Evolutionary conservation across 2,113 vertebrate species (phyloP).

Genomic region (Trematomus loennbergii): DNA sequence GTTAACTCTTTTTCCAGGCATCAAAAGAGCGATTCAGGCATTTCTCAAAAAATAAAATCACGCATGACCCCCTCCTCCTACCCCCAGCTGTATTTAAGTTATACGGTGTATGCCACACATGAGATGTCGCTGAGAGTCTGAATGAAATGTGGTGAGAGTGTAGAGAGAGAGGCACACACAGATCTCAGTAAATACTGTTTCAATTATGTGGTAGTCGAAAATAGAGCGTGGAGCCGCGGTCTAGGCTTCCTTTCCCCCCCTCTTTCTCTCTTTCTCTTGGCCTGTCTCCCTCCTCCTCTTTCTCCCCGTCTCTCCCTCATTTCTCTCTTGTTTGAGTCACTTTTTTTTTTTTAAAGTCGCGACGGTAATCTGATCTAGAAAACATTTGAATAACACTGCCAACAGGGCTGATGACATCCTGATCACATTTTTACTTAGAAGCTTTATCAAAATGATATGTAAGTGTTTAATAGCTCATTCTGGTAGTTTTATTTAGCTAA

Average conservation of each 20-base stretch:
- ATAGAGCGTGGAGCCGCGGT: conserved; percentile 89
- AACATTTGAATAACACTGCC: neutral
- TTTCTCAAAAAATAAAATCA: conserved; percentile 45
- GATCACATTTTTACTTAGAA: neutral
- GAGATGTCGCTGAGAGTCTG: conserved; percentile 67
- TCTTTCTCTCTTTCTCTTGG: conserved; percentile 3
- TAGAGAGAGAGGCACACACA: conserved; percentile 47
- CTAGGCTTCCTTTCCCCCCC: conserved; percentile 68
- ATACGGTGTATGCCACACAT: conserved; percentile 72
- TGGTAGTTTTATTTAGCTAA: no score
- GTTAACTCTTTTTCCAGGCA: conserved; percentile 67
- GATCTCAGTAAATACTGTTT: conserved; percentile 88
- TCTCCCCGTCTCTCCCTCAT: neutral
- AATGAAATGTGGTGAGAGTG: conserved; percentile 64
- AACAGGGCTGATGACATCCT: neutral
- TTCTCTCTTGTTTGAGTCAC: neutral
- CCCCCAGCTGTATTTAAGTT: conserved; percentile 61
- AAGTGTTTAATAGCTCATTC: no score
- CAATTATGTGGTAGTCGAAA: conserved; percentile 93
- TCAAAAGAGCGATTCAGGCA: conserved; percentile 67
- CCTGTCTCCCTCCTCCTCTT: conserved; percentile 34
- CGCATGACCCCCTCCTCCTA: conserved; percentile 32
- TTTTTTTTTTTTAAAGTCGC: neutral
- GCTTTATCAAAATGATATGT: no score
- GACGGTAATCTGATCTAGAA: neutral